Evolutionary conservation across 1,140 invertebrate species (phyloP), one percentile per base, ranked within the genome.

Genomic region (Dreissena polymorpha): DNA sequence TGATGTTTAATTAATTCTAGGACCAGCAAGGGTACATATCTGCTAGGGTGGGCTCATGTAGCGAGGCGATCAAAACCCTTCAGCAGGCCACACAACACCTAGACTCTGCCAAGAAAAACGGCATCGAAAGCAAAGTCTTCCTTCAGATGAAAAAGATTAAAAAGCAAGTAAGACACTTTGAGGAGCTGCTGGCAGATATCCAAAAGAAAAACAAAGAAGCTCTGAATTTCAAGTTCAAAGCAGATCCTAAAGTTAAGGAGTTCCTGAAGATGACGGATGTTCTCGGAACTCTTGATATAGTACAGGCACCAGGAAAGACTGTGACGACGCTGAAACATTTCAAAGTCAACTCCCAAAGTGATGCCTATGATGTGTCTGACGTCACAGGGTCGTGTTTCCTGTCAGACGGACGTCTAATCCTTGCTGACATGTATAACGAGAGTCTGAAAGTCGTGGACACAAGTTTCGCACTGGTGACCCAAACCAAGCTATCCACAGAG

Each of bases 71-170:
- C 14, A 65, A 27, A 68, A n/a, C 50, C 49, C 51, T 82, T 14
- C 79, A 82, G 27, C 39, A 53, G 10, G 79, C 70, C 0, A 51
- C 57, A 10, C 50, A 63, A 50, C 65, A 65, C 21, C 63, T 82
- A 12, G 69, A 67, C 16, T 57, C 72, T 23, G 79, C 79, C 12
- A 67, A 64, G 49, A 55, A 82, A 29, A 82, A 72, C 57, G 79
- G 79, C 12, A 82, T 82, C 21, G 79, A 82, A 57, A 82, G 79
- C 39, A 82, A 82, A 68, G 72, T 71, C 8, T 82, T 82, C 27
- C 63, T 82, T 12, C 79, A 82, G 57, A 60, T 82, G 60, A 82
- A 82, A 51, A 82, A 82, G 55, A 25, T 82, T 53, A 50, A 69
- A 51, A 82, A 82, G 51, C 79, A 82, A 57, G 25, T 82, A 0